Evolutionary conservation across 2,797 vertebrate genomes (phyloP).

Genomic region (Anas flavirostris): DNA sequence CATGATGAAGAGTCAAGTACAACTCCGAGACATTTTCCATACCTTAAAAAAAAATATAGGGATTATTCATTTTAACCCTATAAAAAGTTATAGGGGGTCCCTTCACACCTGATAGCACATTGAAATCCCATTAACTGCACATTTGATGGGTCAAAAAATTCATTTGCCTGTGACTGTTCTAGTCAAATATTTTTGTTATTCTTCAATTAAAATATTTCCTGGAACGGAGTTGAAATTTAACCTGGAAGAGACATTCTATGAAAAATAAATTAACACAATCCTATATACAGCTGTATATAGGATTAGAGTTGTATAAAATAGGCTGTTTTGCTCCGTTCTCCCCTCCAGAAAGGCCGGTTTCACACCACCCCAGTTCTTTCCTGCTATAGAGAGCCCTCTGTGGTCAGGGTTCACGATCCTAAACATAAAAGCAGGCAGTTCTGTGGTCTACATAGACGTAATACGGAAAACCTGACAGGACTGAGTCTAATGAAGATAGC

Average conservation of each 20-base stretch:
- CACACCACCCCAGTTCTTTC: no score
- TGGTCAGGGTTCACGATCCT: background rate
- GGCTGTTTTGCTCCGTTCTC: no score
- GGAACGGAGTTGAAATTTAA: background rate
- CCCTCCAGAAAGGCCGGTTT: background rate
- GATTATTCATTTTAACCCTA: background rate
- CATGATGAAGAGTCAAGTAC: background rate
- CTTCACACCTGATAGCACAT: background rate
- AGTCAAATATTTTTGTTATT: background rate
- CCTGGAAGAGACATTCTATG: background rate
- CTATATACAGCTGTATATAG: background rate
- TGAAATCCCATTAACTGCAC: background rate
- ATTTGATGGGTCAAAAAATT: background rate
- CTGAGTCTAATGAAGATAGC: background rate
- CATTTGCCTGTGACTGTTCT: background rate
- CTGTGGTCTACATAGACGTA: rapidly evolving
- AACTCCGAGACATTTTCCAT: background rate
- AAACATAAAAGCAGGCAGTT: background rate
- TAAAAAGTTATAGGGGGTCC: background rate
- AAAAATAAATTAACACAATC: background rate
- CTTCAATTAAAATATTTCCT: background rate
- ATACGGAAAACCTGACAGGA: background rate
- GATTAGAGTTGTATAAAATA: background rate
- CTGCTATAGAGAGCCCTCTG: background rate
- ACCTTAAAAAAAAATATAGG: background rate